Conservation (phyloP, 2,797 vertebrate species). For the Amniataba percoides region DNA sequence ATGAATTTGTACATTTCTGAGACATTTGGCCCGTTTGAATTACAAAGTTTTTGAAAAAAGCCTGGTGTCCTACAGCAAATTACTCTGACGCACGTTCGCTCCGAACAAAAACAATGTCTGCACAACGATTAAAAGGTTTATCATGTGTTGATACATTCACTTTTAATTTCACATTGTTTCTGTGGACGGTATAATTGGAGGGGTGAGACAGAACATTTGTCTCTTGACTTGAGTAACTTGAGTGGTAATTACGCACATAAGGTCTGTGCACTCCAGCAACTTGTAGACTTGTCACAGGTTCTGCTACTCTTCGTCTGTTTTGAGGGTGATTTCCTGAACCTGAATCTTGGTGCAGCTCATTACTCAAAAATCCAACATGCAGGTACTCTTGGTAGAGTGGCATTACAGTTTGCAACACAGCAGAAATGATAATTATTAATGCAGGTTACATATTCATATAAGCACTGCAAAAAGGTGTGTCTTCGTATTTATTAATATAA, state of each 20-base stretch:
- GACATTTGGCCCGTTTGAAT: not conserved
- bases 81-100: not conserved
- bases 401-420: not conserved
- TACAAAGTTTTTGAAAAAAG: not conserved
- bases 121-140: conserved; percentile 4
- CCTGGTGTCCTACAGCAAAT: not conserved
- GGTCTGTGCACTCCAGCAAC: not conserved
- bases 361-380: too few relatives aligned
- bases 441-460: too few relatives aligned
- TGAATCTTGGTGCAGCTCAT: too few relatives aligned
- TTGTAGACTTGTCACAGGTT: not conserved
- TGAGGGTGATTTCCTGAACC: not conserved
- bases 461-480: too few relatives aligned
- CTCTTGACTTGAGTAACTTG: not conserved
- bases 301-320: not conserved
- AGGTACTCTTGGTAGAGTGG: not conserved
- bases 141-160: not conserved
- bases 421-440: not conserved
- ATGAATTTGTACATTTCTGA: not conserved
- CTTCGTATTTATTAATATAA: too few relatives aligned
- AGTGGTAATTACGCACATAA: not conserved
- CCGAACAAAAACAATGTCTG: not conserved
- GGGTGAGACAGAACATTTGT: not conserved
- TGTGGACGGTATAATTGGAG: not conserved
- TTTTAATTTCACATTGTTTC: not conserved